Conservation (phyloP, 1,140 invertebrate genomes). For the Spodoptera litura region DNA sequence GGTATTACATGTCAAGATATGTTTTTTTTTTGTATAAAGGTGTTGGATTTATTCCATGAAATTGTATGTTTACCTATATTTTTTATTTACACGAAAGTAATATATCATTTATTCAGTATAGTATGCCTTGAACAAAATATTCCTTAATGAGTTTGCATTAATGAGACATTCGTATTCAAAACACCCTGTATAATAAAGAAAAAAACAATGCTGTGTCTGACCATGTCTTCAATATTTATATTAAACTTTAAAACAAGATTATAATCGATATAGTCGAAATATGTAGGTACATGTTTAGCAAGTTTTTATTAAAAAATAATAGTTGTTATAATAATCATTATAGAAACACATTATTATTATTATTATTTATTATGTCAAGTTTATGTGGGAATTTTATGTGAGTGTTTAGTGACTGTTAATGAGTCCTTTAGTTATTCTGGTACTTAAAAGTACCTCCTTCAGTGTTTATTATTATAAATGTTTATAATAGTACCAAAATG, state of each 20-base stretch:
- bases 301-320: not conserved
- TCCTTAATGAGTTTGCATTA: too few species aligned
- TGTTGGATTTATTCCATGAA: too few species aligned
- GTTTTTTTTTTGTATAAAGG: too few species aligned
- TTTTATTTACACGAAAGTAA: too few species aligned
- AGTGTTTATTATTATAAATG: conserved; percentile 20
- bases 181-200: not conserved
- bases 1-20: not conserved
- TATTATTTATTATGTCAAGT: conserved; percentile 34
- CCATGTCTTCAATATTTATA: conserved; percentile 11
- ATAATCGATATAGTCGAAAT: conserved; percentile 20
- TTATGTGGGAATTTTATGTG: conserved; percentile 23
- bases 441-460: conserved; percentile 19
- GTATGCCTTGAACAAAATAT: too few species aligned
- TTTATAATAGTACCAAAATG: conserved; percentile 13
- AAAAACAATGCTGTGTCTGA: not conserved
- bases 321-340: conserved; percentile 6
- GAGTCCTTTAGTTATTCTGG: not conserved
- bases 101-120: too few species aligned
- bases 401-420: not conserved
- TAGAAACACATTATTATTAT: not conserved
- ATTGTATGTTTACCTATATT: too few species aligned
- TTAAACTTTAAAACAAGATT: conserved; percentile 5
- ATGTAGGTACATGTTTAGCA: conserved; percentile 11
- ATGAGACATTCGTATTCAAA: too few species aligned